Evolutionary conservation across 2,888 invertebrate species (phyloP), one percentile per base, ranked within the genome.

Genomic region (Iphiclides podalirius): DNA sequence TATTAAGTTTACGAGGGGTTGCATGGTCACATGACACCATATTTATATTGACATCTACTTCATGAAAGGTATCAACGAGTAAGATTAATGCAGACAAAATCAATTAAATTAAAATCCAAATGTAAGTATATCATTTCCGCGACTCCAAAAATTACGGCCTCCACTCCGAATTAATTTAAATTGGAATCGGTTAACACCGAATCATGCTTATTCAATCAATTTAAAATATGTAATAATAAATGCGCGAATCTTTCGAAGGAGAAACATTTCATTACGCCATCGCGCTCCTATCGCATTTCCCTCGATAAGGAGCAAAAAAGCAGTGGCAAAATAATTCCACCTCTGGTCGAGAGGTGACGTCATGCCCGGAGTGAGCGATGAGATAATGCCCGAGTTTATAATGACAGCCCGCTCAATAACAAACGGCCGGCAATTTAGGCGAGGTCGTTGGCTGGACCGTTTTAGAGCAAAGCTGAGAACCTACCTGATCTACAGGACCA

Each of bases 371-470:
- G 55, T 58, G 58, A 59, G 59, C 60, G 67, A 66, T 79, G 77
- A 79, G 70, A 74, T 80, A 79, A 81, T 67, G 59, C 45, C n/a
- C 36, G 45, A 45, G 40, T 45, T 51, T 45, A 45, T 51, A 51
- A 51, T 51, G 50, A 51, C 50, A 51, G 50, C 13, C 28, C 41
- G 31, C 31, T 44, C 45, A 51, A 45, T 51, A 51, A 51, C 50
- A 51, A 51, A 51, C 45, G 50, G 45, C 31, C 40, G 40, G 50
- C 40, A 51, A 51, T 51, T 51, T 40, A 41, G 31, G 28, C 28
- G 50, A 51, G 50, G 50, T 51, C 50, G 36, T 44, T 51, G 50
- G 40, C 50, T 45, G 45, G 50, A 45, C 31, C 41, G 40, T 11
- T 39, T 34, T 28, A 9, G 26, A 26, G 26, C 26, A 16, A 40